A percentile compares a stretch with the other conserved stretches of the same genome.
Conservation (phyloP, 2,888 invertebrate species). For the Calameuta idolon region DNA sequence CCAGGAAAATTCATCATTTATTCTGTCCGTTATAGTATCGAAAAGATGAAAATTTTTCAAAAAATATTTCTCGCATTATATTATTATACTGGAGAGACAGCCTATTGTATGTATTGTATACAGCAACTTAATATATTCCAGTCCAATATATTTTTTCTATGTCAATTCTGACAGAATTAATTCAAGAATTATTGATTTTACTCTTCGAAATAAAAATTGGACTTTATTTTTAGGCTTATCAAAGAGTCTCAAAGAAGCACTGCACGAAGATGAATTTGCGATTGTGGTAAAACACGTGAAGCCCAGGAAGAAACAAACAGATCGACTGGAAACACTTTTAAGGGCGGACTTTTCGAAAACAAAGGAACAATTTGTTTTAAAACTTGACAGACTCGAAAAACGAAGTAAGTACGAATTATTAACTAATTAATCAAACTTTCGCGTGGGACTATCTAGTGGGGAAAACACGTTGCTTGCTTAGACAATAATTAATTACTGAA, state of each 20-base stretch:
- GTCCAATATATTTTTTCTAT: background rate
- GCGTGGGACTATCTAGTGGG: too few relatives aligned
- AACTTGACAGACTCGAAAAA: conserved; percentile 70
- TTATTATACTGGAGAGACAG: too few relatives aligned
- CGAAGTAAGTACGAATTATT: conserved; percentile 65
- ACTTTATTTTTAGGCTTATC: conserved; percentile 66
- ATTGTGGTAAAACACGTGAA: conserved; percentile 70
- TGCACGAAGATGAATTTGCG: conserved; percentile 70
- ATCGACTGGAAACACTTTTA: conserved; percentile 70
- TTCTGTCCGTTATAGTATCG: too few relatives aligned
- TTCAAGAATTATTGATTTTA: background rate
- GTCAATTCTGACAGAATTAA: background rate
- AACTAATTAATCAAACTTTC: too few relatives aligned
- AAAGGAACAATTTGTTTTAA: conserved; percentile 70
- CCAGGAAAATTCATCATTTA: too few relatives aligned
- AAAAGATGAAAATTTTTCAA: too few relatives aligned
- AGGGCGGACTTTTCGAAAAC: conserved; percentile 70
- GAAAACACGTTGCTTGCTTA: too few relatives aligned
- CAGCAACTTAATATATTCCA: too few relatives aligned
- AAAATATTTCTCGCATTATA: too few relatives aligned
- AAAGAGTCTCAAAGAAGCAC: conserved; percentile 68
- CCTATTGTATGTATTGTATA: too few relatives aligned
- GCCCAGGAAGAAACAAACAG: conserved; percentile 66
- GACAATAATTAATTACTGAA: background rate
- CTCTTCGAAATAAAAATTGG: conserved; percentile 19